phyloP scores from a whole-genome alignment of 2,113 vertebrate species.

The Ictalurus furcatus region DNA sequence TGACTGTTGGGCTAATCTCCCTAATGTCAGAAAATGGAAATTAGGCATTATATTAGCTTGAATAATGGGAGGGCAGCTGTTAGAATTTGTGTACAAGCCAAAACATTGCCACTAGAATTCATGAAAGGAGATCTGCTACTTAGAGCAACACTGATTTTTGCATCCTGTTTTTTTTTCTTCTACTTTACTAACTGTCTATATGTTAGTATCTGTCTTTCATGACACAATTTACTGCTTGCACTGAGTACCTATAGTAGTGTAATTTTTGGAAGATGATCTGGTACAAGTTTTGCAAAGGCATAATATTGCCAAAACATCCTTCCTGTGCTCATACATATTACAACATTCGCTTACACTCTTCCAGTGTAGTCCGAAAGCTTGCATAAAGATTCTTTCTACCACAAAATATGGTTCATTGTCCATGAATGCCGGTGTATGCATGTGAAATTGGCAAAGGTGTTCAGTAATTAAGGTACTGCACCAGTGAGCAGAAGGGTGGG shows the following conservation, averaged over 20 bases:
- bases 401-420: background rate
- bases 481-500: background rate
- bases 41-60: background rate
- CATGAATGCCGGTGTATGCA: background rate
- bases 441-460: background rate
- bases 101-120: background rate
- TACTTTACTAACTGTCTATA: background rate
- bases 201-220: background rate
- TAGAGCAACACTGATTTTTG: background rate
- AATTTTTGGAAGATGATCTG: background rate
- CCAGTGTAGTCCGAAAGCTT: background rate
- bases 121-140: background rate
- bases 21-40: background rate
- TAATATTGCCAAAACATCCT: background rate
- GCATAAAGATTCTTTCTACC: background rate
- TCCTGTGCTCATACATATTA: background rate
- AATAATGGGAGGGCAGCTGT: background rate
- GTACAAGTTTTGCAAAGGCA: background rate
- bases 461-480: conserved; percentile 19
- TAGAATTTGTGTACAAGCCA: background rate
- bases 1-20: background rate
- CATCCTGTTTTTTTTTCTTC: background rate
- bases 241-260: background rate
- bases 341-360: background rate
- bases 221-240: background rate